phyloP scores from a whole-genome alignment of 2,113 vertebrate genomes.

The Phrynosoma platyrhinos region DNA sequence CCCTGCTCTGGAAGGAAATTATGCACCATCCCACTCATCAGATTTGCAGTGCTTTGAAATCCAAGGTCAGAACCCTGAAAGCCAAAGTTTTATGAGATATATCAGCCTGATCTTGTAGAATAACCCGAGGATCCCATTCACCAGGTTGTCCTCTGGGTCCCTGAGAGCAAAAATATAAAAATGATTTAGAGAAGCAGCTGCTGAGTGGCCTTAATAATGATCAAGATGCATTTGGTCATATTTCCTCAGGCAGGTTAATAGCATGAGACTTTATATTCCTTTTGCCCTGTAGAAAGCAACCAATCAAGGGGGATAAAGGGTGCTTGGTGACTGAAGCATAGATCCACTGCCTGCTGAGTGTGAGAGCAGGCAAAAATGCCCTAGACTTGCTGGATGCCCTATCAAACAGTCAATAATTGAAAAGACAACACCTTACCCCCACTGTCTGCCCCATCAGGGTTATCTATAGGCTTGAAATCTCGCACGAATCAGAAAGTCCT shows the following conservation, averaged over 20 bases:
- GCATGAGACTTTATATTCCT: not conserved
- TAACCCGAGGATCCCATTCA: not conserved
- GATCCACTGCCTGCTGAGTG: not conserved
- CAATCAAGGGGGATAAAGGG: slow-evolving; percentile 38
- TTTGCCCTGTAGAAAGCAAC: not conserved
- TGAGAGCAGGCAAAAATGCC: not conserved
- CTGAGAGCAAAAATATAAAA: slow-evolving; percentile 10
- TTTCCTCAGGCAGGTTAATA: not conserved
- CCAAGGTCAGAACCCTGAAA: not conserved
- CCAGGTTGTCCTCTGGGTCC: slow-evolving; percentile 21
- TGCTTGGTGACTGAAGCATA: not conserved
- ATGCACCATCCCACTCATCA: fast-evolving
- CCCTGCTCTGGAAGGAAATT: fast-evolving
- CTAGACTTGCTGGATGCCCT: slow-evolving; percentile 43
- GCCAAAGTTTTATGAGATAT: not conserved
- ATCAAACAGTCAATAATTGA: slow-evolving; percentile 25
- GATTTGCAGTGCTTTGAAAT: not conserved
- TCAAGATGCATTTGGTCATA: not conserved
- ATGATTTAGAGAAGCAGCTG: not conserved
- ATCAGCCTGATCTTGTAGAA: fast-evolving
- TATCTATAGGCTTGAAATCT: slow-evolving; percentile 35
- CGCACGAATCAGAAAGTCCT: not conserved
- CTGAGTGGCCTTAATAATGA: not conserved
- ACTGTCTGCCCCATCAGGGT: not conserved
- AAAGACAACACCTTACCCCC: not conserved